Evolutionary conservation across 2,888 invertebrate genomes (phyloP).

Genomic region (Drosophila yooni): DNA sequence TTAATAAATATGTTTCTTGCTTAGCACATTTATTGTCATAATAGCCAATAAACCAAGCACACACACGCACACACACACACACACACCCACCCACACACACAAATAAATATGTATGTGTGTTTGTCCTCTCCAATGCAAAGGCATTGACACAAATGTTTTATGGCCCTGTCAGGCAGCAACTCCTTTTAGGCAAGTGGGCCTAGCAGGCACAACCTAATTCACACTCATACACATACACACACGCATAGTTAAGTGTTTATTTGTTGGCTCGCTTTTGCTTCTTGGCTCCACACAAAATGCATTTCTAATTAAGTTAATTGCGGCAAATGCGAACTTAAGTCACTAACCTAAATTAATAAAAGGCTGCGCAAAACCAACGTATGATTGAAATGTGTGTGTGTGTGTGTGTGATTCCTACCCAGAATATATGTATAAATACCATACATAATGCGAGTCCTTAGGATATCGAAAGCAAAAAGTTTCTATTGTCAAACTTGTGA

Average conservation of each 20-base stretch:
- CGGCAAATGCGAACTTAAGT: slow-evolving; percentile 80
- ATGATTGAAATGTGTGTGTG: slow-evolving; percentile 15
- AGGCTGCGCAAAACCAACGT: slow-evolving; percentile 42
- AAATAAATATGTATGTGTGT: background rate
- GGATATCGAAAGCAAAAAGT: background rate
- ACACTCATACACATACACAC: slow-evolving; percentile 15
- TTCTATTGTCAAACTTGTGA: background rate
- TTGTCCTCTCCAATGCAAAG: slow-evolving; percentile 30
- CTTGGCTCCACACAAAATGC: slow-evolving; percentile 65
- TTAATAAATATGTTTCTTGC: slow-evolving; percentile 68
- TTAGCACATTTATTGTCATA: slow-evolving; percentile 62
- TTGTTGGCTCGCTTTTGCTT: slow-evolving; percentile 35
- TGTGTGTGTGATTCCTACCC: slow-evolving; percentile 19
- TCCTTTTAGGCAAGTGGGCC: slow-evolving; percentile 30
- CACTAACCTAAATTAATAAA: slow-evolving; percentile 80
- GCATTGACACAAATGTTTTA: slow-evolving; percentile 66
- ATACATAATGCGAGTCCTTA: slow-evolving; percentile 19
- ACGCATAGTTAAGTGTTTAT: slow-evolving; percentile 29
- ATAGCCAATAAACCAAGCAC: slow-evolving; percentile 67
- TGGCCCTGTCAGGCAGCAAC: slow-evolving; percentile 40
- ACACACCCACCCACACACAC: slow-evolving; percentile 15
- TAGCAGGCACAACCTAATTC: slow-evolving; percentile 21
- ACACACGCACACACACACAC: slow-evolving; percentile 16
- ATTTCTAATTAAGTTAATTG: slow-evolving; percentile 83
- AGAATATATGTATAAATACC: slow-evolving; percentile 24